Base-by-base conservation (phyloP, 64 coral and sea anemone species). In the Dendrophyllia cribrosa region DNA sequence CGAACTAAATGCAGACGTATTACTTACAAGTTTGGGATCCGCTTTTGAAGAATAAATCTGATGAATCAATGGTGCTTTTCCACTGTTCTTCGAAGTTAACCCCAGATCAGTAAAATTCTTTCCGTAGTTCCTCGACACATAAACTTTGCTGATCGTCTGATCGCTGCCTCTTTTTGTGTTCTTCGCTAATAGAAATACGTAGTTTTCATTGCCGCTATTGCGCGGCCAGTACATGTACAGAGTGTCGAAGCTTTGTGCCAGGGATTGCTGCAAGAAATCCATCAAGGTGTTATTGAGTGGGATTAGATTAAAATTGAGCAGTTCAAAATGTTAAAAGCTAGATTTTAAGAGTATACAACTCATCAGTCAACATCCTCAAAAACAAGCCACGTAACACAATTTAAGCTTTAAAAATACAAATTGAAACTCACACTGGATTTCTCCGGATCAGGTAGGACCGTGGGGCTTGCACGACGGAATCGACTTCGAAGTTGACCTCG, bases 141-240 rank as follows among this genome's bases (percentile, higher is more conserved):
- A 92, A 23, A 87, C 83, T 20, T 66, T 68, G 44, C 71, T 78
- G 51, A 22, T 51, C 13, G 24, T 14, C 15, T 23, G 49, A 9
- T 47, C n/a, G 12, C 11, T 43, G n/a, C 20, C 26, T 5, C 8
- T 16, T 48, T 83, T 56, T 2, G 58, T 76, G 14, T 85, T 86
- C 65, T 92, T 86, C 15, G 70, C 91, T 4, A 87, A 82, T 2
- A 92, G 58, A 21, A 92, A 76, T 19, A 92, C 61, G 16, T n/a
- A 24, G 51, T 74, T 73, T 74, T 88, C 86, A 0, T 53, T 56
- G 3, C 9, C 49, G 46, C 7, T 21, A 63, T 87, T 80, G 19
- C n/a, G 21, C 26, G 91, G 81, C 91, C 91, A 92, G 51, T 86
- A 70, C 82, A 77, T 92, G 26, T 67, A 92, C 1, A 86, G 56